Percentiles rank a stretch among this genome's conserved stretches.
phyloP scores from a whole-genome alignment of 2,797 vertebrate species.

The Acanthurus tractus region DNA sequence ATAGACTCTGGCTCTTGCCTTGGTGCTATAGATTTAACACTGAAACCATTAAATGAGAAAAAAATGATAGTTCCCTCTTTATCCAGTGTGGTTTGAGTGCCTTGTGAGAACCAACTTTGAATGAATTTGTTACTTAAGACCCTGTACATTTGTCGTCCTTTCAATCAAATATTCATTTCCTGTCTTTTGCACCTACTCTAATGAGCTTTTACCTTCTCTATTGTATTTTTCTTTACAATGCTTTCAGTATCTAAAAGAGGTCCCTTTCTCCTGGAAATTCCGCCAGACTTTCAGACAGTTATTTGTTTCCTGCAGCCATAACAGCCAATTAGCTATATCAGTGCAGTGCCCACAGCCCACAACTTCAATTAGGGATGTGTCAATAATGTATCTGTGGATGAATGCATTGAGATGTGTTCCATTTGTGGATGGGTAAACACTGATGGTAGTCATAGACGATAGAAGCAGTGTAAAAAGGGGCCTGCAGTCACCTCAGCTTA shows the following conservation, averaged over 20 bases:
- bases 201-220: background rate
- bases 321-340: constrained; percentile 15
- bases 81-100: background rate
- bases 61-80: background rate
- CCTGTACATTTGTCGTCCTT: background rate
- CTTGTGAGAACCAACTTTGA: background rate
- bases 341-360: background rate
- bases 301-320: constrained; percentile 13
- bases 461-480: background rate
- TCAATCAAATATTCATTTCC: background rate
- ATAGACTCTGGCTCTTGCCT: background rate
- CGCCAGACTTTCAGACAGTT: background rate
- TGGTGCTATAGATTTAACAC: background rate
- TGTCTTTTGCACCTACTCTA: background rate
- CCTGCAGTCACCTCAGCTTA: constrained; percentile 6
- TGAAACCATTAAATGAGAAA: no score
- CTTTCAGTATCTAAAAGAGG: background rate
- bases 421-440: constrained; percentile 16
- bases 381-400: constrained; percentile 26
- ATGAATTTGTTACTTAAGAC: background rate
- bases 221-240: background rate
- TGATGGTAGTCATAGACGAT: constrained; percentile 14
- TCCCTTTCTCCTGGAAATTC: background rate
- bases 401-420: constrained; percentile 17
- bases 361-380: constrained; percentile 33